Evolutionary conservation across 2,888 invertebrate species (phyloP).

Genomic region (Yponomeuta evonymella): DNA sequence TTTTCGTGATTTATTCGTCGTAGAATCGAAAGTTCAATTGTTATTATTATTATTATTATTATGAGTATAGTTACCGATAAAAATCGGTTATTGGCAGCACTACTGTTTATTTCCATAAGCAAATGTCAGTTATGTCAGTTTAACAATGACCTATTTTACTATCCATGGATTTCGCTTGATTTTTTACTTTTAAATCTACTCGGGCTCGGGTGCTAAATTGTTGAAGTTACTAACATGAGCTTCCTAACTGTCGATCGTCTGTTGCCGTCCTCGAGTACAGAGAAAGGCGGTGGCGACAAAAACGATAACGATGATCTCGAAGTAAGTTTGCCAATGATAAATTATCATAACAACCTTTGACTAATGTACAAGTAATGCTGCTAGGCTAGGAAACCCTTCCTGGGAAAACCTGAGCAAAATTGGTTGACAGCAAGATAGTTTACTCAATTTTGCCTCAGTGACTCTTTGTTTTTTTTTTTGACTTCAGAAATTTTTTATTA

Average conservation of each 20-base stretch:
- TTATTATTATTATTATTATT: too few relatives aligned
- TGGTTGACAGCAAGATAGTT: too few relatives aligned
- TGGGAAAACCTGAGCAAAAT: background rate
- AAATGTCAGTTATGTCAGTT: background rate
- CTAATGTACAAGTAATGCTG: too few relatives aligned
- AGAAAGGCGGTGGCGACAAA: conserved; percentile 33
- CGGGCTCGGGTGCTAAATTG: background rate
- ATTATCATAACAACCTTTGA: too few relatives aligned
- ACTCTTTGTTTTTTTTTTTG: too few relatives aligned
- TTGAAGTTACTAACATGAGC: conserved; percentile 34
- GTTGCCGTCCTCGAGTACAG: conserved; percentile 35
- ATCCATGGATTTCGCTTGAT: background rate
- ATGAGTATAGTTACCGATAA: too few relatives aligned
- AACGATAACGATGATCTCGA: conserved; percentile 55
- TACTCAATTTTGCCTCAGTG: too few relatives aligned
- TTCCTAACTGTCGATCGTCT: conserved; percentile 47
- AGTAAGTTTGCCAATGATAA: conserved; percentile 34
- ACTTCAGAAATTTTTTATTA: too few relatives aligned
- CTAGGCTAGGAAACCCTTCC: too few relatives aligned
- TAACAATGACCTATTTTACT: background rate
- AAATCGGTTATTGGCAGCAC: background rate
- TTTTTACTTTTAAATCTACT: background rate
- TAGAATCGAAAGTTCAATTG: too few relatives aligned
- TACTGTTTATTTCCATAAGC: background rate
- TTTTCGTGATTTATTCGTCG: too few relatives aligned